Conservation (phyloP, 2,888 invertebrate genomes). For the Anodontia alba region DNA sequence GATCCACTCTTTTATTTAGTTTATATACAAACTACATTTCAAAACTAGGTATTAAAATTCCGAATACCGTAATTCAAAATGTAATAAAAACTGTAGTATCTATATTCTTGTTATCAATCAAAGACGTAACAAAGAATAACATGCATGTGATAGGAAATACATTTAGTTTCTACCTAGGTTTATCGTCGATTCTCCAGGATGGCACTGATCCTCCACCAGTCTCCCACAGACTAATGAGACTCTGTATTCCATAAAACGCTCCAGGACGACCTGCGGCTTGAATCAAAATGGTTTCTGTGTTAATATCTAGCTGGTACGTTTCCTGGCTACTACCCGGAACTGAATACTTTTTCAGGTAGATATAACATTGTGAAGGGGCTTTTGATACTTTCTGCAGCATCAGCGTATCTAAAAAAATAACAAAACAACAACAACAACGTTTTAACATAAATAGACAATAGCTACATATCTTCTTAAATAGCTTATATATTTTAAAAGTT, state of each 20-base stretch:
- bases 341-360: slow-evolving; percentile 14
- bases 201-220: slow-evolving; percentile 14
- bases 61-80: no score
- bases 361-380: slow-evolving; percentile 8
- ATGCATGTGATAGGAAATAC: no score
- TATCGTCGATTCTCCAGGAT: slow-evolving; percentile 50
- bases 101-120: no score
- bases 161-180: slow-evolving; percentile 67
- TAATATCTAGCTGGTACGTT: slow-evolving; percentile 64
- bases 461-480: no score
- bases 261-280: slow-evolving; percentile 62
- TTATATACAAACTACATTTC: no score
- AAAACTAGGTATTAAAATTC: no score
- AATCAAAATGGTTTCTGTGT: slow-evolving; percentile 60
- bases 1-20: no score
- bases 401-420: slow-evolving; percentile 41
- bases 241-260: slow-evolving; percentile 74
- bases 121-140: no score
- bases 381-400: not conserved
- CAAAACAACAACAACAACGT: no score
- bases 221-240: slow-evolving; percentile 62
- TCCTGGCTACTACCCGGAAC: slow-evolving; percentile 25
- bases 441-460: no score
- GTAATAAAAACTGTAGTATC: no score
- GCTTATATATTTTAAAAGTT: no score